Evolutionary conservation across 2,797 vertebrate genomes (phyloP).

Genomic region (Fratercula arctica): DNA sequence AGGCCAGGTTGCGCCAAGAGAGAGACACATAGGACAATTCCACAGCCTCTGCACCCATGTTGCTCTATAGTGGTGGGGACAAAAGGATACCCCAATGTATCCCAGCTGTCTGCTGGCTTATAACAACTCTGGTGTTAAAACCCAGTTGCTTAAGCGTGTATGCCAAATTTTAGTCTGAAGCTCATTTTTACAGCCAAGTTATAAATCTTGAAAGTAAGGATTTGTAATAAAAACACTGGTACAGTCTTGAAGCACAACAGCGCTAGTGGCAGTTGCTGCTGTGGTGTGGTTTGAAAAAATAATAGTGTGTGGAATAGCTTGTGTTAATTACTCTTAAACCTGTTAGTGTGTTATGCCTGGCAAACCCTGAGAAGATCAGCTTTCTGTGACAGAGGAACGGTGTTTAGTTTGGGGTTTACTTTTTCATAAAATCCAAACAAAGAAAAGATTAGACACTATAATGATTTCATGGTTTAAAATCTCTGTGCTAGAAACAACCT

Average conservation of each 20-base stretch:
- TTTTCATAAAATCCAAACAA: conserved; percentile 55
- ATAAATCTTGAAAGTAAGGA: conserved; percentile 8
- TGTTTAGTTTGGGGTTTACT: conserved; percentile 32
- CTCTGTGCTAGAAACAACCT: conserved; percentile 70
- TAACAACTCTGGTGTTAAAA: not conserved
- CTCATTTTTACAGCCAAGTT: not conserved
- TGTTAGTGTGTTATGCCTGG: conserved; percentile 64
- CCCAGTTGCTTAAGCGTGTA: not conserved
- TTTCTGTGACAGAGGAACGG: conserved; percentile 41
- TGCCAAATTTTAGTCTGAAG: not conserved
- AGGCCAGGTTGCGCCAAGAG: not conserved
- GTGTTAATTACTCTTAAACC: conserved; percentile 71
- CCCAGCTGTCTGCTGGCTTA: not conserved
- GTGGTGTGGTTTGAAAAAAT: conserved; percentile 8
- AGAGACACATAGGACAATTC: rapidly evolving
- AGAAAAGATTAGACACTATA: conserved; percentile 70
- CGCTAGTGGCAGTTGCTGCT: not conserved
- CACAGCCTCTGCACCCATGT: not conserved
- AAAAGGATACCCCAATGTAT: not conserved
- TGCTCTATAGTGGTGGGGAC: not conserved
- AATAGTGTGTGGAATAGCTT: conserved; percentile 26
- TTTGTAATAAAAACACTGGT: not conserved
- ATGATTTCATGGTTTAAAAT: conserved; percentile 71
- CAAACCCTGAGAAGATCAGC: conserved; percentile 32
- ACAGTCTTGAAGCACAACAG: not conserved